Conservation (phyloP, 2,888 invertebrate genomes). For the Drosophila limbata region DNA sequence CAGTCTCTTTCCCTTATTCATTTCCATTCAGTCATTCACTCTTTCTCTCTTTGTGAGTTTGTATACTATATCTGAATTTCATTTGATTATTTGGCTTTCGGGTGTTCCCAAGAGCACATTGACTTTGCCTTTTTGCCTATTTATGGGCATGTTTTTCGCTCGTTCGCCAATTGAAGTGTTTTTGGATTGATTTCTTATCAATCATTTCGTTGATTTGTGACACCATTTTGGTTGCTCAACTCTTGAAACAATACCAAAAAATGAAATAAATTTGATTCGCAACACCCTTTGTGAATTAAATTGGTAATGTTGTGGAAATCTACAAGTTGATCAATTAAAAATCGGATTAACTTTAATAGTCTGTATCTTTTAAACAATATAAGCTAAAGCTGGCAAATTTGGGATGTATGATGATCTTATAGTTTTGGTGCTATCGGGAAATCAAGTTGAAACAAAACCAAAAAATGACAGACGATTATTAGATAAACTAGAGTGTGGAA, state of each 20-base stretch:
- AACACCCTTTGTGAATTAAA: conserved; percentile 1
- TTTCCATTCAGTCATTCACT: conserved; percentile 2
- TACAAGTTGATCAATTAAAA: neutral
- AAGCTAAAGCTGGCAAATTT: neutral
- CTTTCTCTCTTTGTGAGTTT: conserved; percentile 4
- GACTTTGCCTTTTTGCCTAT: conserved; percentile 58
- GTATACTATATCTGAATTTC: conserved; percentile 14
- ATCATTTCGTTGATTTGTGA: conserved; percentile 24
- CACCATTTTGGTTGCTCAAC: conserved; percentile 22
- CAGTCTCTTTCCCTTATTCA: conserved; percentile 1
- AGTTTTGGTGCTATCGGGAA: no score
- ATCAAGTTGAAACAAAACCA: no score
- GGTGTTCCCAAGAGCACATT: conserved; percentile 38
- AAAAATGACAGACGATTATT: no score
- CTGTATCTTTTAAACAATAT: neutral
- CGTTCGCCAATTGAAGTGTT: conserved; percentile 38
- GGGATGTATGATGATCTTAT: neutral
- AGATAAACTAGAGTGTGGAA: no score
- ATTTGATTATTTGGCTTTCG: conserved; percentile 17
- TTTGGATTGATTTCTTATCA: conserved; percentile 58
- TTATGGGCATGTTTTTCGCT: conserved; percentile 69
- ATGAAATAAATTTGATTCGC: conserved; percentile 16
- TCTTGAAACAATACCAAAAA: conserved; percentile 20
- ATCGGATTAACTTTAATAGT: neutral
- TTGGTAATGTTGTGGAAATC: conserved; percentile 1